Evolutionary conservation across 2,888 invertebrate species (phyloP), one percentile per base, ranked within the genome.

Genomic region (Drosophila lutescens): DNA sequence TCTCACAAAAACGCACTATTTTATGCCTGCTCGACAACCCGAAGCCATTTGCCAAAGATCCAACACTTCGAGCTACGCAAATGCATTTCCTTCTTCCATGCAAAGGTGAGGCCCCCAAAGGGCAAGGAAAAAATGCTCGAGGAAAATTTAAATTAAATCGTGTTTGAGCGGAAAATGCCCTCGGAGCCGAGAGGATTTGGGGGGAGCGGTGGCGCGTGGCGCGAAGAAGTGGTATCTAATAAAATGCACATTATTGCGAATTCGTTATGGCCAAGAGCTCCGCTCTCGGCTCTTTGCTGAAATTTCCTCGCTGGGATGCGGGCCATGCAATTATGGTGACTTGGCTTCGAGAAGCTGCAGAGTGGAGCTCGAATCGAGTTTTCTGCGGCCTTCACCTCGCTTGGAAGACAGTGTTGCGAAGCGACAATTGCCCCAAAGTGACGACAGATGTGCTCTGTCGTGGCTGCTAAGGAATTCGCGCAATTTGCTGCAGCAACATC

Each of bases 221-320:
- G 50, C 17, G 61, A n/a, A 26, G 70, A 20, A 26, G 63, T 40
- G 54, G 74, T 32, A 69, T 79, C 81, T 78, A 80, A 89, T 87
- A 79, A 87, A 87, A 88, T 81, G 78, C 78, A 70, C 78, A 86
- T 84, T 89, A 86, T 78, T 86, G 84, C 74, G 78, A 83, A 84
- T 89, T 88, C 75, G 84, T 76, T 81, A 74, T 81, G 88, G 78
- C 78, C 72, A 53, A 72, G 76, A 67, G 76, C 67, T 51, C 23
- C 51, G 60, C 51, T 55, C 54, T 40, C 34, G 60, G 67, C 70
- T 51, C 38, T 49, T 13, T 56, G 49, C 54, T 66, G 17, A 46
- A 44, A 38, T 26, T 44, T 44, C 26, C 26, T 44, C 20, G 20
- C 49, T 59, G 51, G 43, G 70, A 70, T 56, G 46, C 56, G 56